Evolutionary conservation across 92 coral and sea anemone genomes (phyloP).

Genomic region (Bergia sp.): DNA sequence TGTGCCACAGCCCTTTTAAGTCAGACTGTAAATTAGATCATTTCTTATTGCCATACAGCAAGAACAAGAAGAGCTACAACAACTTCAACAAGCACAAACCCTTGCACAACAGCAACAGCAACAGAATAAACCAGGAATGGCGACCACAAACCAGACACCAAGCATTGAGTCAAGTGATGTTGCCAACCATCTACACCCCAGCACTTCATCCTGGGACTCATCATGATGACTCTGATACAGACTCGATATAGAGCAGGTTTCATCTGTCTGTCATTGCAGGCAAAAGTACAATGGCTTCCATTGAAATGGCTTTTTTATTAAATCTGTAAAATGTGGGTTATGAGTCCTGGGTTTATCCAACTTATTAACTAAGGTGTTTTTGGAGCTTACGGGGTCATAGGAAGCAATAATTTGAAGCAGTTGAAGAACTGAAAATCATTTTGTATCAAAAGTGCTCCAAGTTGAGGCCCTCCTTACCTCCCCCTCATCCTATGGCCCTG

Average conservation of each 20-base stretch:
- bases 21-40: not conserved
- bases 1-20: too few relatives aligned
- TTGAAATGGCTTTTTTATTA: too few relatives aligned
- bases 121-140: constrained; percentile 11
- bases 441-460: too few relatives aligned
- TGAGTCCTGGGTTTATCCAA: not conserved
- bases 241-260: not conserved
- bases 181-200: constrained; percentile 31
- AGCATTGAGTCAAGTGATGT: not conserved
- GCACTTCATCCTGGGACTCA: constrained; percentile 29
- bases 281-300: not conserved
- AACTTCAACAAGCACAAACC: constrained; percentile 84
- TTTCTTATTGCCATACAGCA: constrained; percentile 52
- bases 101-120: constrained; percentile 66
- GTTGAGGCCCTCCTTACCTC: too few relatives aligned
- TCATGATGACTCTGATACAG: constrained; percentile 6
- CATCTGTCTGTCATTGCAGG: not conserved
- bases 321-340: not conserved
- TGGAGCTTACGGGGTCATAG: not conserved
- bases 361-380: not conserved
- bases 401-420: too few relatives aligned
- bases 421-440: too few relatives aligned
- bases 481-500: too few relatives aligned
- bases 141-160: not conserved
- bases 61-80: constrained; percentile 92